phyloP scores from a whole-genome alignment of 2,888 invertebrate genomes.

The Galerucella nymphaeae region DNA sequence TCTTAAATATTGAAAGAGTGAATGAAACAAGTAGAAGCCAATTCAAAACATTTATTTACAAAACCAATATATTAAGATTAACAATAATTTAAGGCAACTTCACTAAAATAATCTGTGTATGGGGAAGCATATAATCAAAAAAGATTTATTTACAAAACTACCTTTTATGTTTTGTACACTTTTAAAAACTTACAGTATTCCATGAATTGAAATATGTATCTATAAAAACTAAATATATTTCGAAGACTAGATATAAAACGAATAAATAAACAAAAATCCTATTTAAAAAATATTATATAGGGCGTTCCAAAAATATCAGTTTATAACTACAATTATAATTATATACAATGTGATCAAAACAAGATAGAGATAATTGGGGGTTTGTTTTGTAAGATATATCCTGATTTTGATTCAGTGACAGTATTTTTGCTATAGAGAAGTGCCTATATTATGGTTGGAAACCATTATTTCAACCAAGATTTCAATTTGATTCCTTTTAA shows the following conservation, averaged over 20 bases:
- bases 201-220: slow-evolving; percentile 8
- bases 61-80: slow-evolving; percentile 58
- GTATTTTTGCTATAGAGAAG: no score
- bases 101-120: slow-evolving; percentile 36
- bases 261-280: slow-evolving; percentile 45
- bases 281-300: slow-evolving; percentile 19
- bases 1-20: background rate
- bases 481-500: no score
- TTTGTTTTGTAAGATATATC: no score
- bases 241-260: slow-evolving; percentile 53
- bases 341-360: background rate
- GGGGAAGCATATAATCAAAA: slow-evolving; percentile 40
- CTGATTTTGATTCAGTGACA: no score
- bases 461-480: no score
- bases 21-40: slow-evolving; percentile 28
- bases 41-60: slow-evolving; percentile 51
- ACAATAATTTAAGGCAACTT: slow-evolving; percentile 58
- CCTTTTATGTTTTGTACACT: slow-evolving; percentile 35
- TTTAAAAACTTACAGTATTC: slow-evolving; percentile 44
- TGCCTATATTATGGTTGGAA: no score
- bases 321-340: background rate
- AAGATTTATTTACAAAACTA: slow-evolving; percentile 39
- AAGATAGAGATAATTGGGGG: background rate
- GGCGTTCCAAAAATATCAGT: slow-evolving; percentile 20
- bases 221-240: slow-evolving; percentile 28